Base-by-base conservation (phyloP, 2,797 vertebrate genomes). In the Scolopax bukidnonensis region DNA sequence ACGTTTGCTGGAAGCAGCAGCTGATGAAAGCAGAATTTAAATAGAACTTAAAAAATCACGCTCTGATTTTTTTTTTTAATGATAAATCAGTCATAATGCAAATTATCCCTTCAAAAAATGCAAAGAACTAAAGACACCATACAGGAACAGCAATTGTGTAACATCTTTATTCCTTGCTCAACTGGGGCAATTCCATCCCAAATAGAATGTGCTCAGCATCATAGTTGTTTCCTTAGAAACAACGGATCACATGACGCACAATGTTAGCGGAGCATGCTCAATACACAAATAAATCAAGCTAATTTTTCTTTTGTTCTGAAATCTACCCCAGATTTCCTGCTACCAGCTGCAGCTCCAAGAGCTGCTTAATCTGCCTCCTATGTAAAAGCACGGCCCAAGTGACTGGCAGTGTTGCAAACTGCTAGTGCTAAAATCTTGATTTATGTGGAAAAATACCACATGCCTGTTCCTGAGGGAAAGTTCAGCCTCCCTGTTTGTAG, bases 381-480 rank as follows among this genome's bases (percentile, higher is more conserved):
- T 95, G 95, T 95, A 90, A 96, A 95, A 97, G 94, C 86, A 43
- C 43, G 11, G 85, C 63, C 45, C 74, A 63, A 91, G 97, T 77
- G 96, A 84, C 87, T 87, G 97, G 96, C 97, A 96, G 77, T 14
- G 71, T 56, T 30, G 92, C 71, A 91, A 83, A 76, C 63, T 12
- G 7, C 59, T 90, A 87, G 36, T 71, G 94, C 95, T 95, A 95
- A 94, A 94, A 87, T 92, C 96, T 93, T 93, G 96, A 81, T 97
- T 97, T 97, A 97, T 33, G 6, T 76, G 87, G 80, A 65, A 94
- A 73, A 91, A 92, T 98, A 97, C 75, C 96, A 96, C 96, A 89
- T 89, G 36, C 92, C 96, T 97, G 96, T 97, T 98, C 96, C 97
- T 97, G 98, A 97, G 97, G 97, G 98, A 97, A 98, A 97, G 96